Conservation (phyloP, 2,888 invertebrate genomes). For the Sinopyrophorus schimmeli region DNA sequence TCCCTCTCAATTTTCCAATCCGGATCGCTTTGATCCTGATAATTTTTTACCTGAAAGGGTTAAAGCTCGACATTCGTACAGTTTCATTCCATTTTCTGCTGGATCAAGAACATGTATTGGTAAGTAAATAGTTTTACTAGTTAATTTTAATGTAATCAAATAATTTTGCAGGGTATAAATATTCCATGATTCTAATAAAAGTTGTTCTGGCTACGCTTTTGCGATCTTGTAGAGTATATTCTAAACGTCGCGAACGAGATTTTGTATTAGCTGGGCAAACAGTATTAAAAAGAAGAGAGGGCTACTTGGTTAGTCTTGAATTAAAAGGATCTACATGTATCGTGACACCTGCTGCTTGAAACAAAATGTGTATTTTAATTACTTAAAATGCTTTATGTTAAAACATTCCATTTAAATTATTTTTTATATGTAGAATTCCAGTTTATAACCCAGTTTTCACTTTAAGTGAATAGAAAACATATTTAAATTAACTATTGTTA, state of each 20-base stretch:
- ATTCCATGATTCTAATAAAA: conserved; percentile 71
- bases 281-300: conserved; percentile 69
- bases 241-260: conserved; percentile 63
- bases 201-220: conserved; percentile 68
- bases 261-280: conserved; percentile 68
- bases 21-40: conserved; percentile 68
- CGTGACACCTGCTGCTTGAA: conserved; percentile 15
- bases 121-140: conserved; percentile 44
- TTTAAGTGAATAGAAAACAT: no score
- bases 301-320: conserved; percentile 57
- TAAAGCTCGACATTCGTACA: conserved; percentile 71
- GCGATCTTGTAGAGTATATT: conserved; percentile 64
- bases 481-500: no score
- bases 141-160: background rate
- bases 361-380: no score
- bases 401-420: background rate
- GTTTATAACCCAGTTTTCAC: no score
- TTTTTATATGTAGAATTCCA: no score
- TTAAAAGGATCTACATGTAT: conserved; percentile 15
- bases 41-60: conserved; percentile 74
- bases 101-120: conserved; percentile 75
- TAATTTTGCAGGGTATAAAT: conserved; percentile 54
- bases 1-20: conserved; percentile 65
- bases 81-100: conserved; percentile 75
- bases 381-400: no score